Evolutionary conservation across 2,888 invertebrate species (phyloP).

Genomic region (Aelia acuminata): DNA sequence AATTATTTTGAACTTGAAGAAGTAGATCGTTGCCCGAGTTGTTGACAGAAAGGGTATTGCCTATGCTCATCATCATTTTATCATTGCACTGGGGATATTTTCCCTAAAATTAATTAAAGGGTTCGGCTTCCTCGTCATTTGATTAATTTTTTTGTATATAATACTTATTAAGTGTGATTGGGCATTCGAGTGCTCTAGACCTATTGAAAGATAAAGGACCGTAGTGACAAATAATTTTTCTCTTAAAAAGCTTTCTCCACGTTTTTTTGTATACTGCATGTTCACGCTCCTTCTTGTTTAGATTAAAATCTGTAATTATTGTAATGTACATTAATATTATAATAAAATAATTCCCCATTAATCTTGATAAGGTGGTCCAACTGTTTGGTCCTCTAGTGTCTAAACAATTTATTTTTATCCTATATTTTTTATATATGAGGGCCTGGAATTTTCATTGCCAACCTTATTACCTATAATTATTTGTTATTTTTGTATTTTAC

Average conservation of each 20-base stretch:
- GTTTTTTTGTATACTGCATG: background rate
- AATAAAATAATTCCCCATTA: background rate
- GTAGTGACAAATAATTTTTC: background rate
- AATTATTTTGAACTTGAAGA: no score
- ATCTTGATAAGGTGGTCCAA: background rate
- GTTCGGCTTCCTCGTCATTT: conserved; percentile 34
- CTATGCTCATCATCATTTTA: background rate
- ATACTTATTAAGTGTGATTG: background rate
- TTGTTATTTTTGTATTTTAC: no score
- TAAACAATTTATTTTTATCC: background rate
- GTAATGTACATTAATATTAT: background rate
- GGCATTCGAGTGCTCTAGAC: conserved; percentile 46
- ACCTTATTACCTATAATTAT: no score
- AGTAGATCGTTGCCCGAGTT: conserved; percentile 11
- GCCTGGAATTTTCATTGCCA: no score
- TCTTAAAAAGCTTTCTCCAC: background rate
- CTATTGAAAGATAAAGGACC: conserved; percentile 1
- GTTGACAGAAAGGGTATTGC: conserved; percentile 20
- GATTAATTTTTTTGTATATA: background rate
- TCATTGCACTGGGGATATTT: background rate
- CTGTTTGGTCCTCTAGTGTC: background rate
- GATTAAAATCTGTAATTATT: background rate
- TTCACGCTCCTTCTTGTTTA: background rate
- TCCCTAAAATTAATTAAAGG: background rate
- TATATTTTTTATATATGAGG: no score